Evolutionary conservation across 2,797 vertebrate species (phyloP), one percentile per base, ranked within the genome.

Genomic region (Hozukius guyotensis): DNA sequence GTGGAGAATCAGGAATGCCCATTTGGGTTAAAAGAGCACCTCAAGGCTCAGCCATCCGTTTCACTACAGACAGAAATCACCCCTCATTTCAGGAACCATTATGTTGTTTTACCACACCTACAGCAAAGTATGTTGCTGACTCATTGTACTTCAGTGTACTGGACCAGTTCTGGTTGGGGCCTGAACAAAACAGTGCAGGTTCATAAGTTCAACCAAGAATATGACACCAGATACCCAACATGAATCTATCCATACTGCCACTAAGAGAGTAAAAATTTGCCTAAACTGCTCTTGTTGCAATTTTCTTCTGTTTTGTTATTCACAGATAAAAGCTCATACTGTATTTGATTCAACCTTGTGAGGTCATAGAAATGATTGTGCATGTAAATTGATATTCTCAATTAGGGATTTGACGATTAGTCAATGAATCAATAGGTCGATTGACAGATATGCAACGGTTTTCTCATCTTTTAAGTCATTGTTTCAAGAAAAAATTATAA

Each of bases 1-100:
- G 27, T 10, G 79, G 75, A 86, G 24, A 92, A 94, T 93, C 87
- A 81, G 88, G 90, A 93, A 92, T 90, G 84, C 13, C 57, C 34
- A 65, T 82, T 80, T 78, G 59, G 52, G n/a, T 61, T 72, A 20
- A 75, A 46, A 69, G 63, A 77, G 69, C 59, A 67, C 42, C 32
- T 72, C 46, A 65, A 9, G 20, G 31, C 62, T 75, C 56, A 72
- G 38, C 22, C 10, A 4, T 77, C 55, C 5, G 0, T 69, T 77
- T 75, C 25, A 72, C 24, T 4, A 11, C n/a, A 70, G 31, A 59
- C 55, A 63, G 18, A 78, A 72, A 76, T 64, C 2, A 72, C 11
- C 74, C 64, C 31, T 66, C 8, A 14, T 8, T 25, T 69, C 25
- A 60, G 53, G 16, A 53, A 25, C 34, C n/a, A 20, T 8, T 52